Evolutionary conservation across 1,140 invertebrate species (phyloP).

Genomic region (Andrena cerasifolii): DNA sequence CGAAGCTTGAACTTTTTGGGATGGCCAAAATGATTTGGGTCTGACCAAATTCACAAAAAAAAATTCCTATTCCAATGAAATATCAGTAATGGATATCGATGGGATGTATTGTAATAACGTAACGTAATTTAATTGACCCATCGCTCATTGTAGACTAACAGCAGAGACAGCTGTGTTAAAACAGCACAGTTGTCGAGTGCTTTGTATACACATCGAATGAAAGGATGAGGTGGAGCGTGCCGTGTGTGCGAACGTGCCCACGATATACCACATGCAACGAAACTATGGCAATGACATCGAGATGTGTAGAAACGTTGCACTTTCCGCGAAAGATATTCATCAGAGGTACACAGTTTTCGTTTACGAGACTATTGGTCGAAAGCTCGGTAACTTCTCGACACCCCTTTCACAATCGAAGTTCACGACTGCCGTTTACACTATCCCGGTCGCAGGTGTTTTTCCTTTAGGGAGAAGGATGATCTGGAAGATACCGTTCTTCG

Average conservation of each 20-base stretch:
- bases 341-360: background rate
- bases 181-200: constrained; percentile 28
- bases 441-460: background rate
- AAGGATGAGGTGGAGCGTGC: background rate
- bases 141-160: no score
- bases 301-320: constrained; percentile 17
- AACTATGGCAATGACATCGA: constrained; percentile 19
- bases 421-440: background rate
- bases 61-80: no score
- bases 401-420: background rate
- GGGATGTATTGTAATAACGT: no score
- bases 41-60: no score
- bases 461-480: constrained; percentile 14
- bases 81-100: no score
- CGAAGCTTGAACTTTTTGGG: no score
- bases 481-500: constrained; percentile 10
- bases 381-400: constrained; percentile 17
- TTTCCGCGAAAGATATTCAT: constrained; percentile 19
- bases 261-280: background rate
- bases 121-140: no score
- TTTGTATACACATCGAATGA: background rate
- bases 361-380: constrained; percentile 19
- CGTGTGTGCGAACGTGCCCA: no score
- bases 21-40: no score
- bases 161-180: background rate